Percentiles rank a stretch among this genome's conserved stretches.
These are phyloP conservation scores for Gambelia wislizenii DNA, from an alignment of 2,797 vertebrate species.

Conservation along the genomic window DNA sequence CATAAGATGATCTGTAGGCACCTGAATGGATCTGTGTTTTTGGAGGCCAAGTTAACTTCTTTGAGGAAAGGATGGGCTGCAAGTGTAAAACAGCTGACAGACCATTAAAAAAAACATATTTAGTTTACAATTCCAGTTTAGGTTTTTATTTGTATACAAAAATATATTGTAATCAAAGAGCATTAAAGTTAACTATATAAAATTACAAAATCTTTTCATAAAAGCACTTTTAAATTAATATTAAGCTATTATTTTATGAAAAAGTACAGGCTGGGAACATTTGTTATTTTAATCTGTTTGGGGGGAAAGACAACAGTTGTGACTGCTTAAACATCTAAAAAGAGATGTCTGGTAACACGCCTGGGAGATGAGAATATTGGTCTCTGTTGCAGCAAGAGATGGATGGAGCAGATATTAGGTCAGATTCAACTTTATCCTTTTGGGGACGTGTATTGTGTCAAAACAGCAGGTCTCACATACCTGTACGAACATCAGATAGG, in stretches of 20 bases:
- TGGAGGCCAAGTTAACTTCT: background rate
- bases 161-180: slow-evolving; percentile 91
- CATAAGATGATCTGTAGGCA: background rate
- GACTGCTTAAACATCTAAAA: slow-evolving; percentile 55
- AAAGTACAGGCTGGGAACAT: slow-evolving; percentile 70
- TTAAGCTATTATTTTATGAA: slow-evolving; percentile 80
- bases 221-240: slow-evolving; percentile 90
- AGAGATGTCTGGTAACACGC: slow-evolving; percentile 43
- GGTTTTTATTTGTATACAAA: slow-evolving; percentile 91
- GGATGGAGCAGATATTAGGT: slow-evolving; percentile 38
- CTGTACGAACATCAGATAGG: slow-evolving; percentile 60
- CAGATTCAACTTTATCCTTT: slow-evolving; percentile 23
- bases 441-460: background rate
- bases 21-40: too few species aligned
- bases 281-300: slow-evolving; percentile 55
- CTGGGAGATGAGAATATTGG: slow-evolving; percentile 22
- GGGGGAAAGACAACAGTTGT: slow-evolving; percentile 47
- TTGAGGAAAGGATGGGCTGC: background rate
- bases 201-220: slow-evolving; percentile 92
- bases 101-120: background rate
- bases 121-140: slow-evolving; percentile 58
- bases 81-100: background rate
- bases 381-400: slow-evolving; percentile 48
- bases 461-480: slow-evolving; percentile 73
- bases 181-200: slow-evolving; percentile 88